Evolutionary conservation across 2,113 vertebrate genomes (phyloP).

Genomic region (Solenodon paradoxus): DNA sequence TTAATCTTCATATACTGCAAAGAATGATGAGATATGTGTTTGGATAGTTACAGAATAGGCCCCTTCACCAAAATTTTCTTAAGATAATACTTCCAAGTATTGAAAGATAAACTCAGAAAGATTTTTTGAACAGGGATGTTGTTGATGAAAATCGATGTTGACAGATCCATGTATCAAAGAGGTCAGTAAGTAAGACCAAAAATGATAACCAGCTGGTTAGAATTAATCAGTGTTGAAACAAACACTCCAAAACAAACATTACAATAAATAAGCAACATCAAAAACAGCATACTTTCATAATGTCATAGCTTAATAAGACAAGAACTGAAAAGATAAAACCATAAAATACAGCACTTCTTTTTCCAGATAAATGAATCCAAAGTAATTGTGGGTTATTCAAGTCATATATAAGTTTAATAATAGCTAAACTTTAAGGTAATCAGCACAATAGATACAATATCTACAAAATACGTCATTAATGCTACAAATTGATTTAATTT

Average conservation of each 20-base stretch:
- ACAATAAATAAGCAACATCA: neutral
- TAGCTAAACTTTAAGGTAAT: neutral
- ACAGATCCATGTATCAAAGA: constrained; percentile 1
- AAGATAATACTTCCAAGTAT: neutral
- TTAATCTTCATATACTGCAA: neutral
- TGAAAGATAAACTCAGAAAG: neutral
- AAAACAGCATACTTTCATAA: neutral
- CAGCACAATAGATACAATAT: neutral
- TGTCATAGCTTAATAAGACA: neutral
- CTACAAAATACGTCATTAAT: too few relatives aligned
- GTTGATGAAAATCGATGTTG: neutral
- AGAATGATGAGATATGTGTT: neutral
- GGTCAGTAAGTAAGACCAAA: neutral
- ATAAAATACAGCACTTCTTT: neutral
- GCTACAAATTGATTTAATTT: neutral
- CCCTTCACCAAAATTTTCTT: neutral
- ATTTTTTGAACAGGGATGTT: neutral
- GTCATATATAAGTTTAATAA: neutral
- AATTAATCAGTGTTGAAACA: neutral
- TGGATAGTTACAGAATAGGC: neutral
- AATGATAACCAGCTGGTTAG: neutral
- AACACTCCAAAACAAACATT: too few relatives aligned
- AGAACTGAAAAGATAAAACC: neutral
- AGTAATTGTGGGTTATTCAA: neutral
- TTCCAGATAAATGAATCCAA: neutral